Conservation (phyloP, 2,888 invertebrate species). For the Sphinx pinastri region DNA sequence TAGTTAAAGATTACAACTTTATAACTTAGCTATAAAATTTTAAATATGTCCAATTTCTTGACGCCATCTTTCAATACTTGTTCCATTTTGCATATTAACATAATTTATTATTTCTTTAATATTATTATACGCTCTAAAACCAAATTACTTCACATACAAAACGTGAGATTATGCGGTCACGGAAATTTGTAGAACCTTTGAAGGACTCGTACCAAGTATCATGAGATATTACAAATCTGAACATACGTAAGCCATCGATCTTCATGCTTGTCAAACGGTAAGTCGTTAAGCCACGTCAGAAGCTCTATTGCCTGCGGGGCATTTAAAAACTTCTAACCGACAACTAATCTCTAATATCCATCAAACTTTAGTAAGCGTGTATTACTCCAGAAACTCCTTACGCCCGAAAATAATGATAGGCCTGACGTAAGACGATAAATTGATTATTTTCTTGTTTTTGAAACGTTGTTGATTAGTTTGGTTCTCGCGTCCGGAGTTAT, state of each 20-base stretch:
- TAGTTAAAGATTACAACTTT: no score
- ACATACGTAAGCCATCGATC: slow-evolving; percentile 14
- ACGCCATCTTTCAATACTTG: no score
- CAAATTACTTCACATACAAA: slow-evolving; percentile 30
- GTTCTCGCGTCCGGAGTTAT: no score
- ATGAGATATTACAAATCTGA: slow-evolving; percentile 14
- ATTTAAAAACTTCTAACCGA: slow-evolving; percentile 20
- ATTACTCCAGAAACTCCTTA: neutral
- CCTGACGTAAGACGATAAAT: no score
- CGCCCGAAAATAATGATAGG: neutral
- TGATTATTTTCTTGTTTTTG: no score
- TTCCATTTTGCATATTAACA: no score
- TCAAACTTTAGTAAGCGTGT: neutral
- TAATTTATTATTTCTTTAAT: no score
- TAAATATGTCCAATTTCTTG: no score
- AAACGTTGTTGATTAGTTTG: no score
- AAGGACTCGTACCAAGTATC: neutral
- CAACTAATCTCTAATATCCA: slow-evolving; percentile 14
- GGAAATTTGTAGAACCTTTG: slow-evolving; percentile 1
- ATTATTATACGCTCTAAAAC: neutral
- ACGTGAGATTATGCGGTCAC: slow-evolving; percentile 16
- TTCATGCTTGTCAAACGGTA: slow-evolving; percentile 24
- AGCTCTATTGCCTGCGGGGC: slow-evolving; percentile 19
- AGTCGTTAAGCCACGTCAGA: slow-evolving; percentile 21
- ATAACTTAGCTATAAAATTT: no score